Conservation (phyloP, 1,140 invertebrate species). For the Plectrocnemia conspersa region DNA sequence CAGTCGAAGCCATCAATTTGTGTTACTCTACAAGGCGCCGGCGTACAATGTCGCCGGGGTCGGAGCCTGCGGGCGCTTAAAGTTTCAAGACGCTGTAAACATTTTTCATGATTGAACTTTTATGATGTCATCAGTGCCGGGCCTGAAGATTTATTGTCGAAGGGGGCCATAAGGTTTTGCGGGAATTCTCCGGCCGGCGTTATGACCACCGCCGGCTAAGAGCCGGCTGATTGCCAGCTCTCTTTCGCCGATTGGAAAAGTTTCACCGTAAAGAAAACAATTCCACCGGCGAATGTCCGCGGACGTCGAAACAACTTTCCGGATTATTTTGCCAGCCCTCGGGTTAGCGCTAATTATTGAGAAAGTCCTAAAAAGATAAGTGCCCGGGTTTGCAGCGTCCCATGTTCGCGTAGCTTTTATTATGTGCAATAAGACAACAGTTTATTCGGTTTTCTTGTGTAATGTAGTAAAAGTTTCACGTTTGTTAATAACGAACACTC, state of each 20-base stretch:
- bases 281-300: background rate
- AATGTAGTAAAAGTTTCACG: too few relatives aligned
- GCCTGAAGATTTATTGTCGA: conserved; percentile 22
- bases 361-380: too few relatives aligned
- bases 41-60: conserved; percentile 13
- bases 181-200: conserved; percentile 12
- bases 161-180: conserved; percentile 12
- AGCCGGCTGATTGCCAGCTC: conserved; percentile 20
- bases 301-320: conserved; percentile 11
- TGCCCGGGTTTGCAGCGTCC: too few relatives aligned
- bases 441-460: too few relatives aligned
- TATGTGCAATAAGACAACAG: too few relatives aligned
- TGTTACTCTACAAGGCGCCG: too few relatives aligned
- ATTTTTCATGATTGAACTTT: conserved; percentile 35
- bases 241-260: conserved; percentile 22
- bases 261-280: conserved; percentile 15
- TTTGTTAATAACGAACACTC: too few relatives aligned
- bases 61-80: conserved; percentile 10
- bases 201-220: background rate
- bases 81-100: conserved; percentile 31
- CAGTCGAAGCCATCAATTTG: too few relatives aligned
- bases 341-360: too few relatives aligned
- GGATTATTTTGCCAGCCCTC: too few relatives aligned
- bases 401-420: too few relatives aligned
- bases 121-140: conserved; percentile 30